Evolutionary conservation across 1,140 invertebrate species (phyloP), one percentile per base, ranked within the genome.

Genomic region (Pachyrhynchus sulphureomaculatus): DNA sequence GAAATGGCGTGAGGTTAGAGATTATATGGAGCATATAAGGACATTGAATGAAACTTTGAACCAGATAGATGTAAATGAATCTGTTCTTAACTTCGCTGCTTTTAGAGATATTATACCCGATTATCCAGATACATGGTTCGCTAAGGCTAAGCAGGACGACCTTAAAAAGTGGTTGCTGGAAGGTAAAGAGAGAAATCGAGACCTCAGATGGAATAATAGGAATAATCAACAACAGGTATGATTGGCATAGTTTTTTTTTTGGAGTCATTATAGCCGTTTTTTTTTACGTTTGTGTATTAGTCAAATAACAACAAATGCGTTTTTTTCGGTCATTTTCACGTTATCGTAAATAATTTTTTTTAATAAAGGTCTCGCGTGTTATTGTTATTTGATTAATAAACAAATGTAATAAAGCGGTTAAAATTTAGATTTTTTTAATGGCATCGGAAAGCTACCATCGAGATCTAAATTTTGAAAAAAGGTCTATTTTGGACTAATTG

Each of bases 111-210:
- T 68, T 26, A 51, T 66, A 32, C 39, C 51, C 17, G 42, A 62
- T 23, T 67, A 60, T 62, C 0, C 21, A n/a, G 12, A 51, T 4
- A 68, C 61, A 18, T 73, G 71, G 71, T 70, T 73, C 62, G 15
- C 17, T 6, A 39, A 8, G 2, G 70, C 67, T 5, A 48, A 17
- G 17, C 42, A 21, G 8, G 37, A 64, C 2, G 37, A 66, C 17
- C 59, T 72, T 36, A 32, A 62, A 13, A 26, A 59, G 12, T 73
- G 71, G 71, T 58, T 73, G 24, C 42, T 73, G 21, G 32, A 23
- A 45, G 42, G 42, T n/a, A 61, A 54, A 55, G 2, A 23, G 9
- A 33, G 5, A 18, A n/a, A 56, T 23, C 52, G 39, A 17, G 20
- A 42, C 2, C 4, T 15, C 21, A 20, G 12, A 20, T n/a, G n/a